phyloP scores from a whole-genome alignment of 2,888 invertebrate species.

The Campoletis raptor region DNA sequence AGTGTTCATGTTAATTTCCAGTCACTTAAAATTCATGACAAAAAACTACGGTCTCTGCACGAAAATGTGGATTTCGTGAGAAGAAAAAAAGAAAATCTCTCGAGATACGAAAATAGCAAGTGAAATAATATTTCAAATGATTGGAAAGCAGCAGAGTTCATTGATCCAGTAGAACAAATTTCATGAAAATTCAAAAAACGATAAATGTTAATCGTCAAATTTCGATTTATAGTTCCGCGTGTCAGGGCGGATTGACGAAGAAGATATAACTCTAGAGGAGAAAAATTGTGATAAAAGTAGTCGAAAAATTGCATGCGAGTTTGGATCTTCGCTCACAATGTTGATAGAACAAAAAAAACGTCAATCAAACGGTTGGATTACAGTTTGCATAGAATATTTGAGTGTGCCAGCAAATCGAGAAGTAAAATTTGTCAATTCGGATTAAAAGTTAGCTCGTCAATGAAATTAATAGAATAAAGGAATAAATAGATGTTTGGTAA shows the following conservation, averaged over 20 bases:
- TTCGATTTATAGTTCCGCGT: neutral
- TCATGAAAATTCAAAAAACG: neutral
- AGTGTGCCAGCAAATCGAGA: neutral
- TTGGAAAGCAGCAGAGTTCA: neutral
- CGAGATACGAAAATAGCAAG: neutral
- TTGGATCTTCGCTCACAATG: neutral
- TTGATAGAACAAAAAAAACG: neutral
- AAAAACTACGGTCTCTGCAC: neutral
- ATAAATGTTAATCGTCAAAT: neutral
- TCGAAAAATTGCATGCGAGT: neutral
- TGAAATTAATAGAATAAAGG: slow-evolving; percentile 49
- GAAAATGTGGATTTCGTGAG: neutral
- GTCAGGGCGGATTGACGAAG: neutral
- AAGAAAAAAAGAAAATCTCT: neutral
- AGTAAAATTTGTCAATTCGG: slow-evolving; percentile 29
- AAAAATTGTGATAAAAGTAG: neutral
- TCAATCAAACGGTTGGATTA: neutral
- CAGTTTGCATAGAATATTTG: neutral
- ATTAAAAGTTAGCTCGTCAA: slow-evolving; percentile 47
- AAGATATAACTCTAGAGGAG: neutral
- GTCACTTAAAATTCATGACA: no score
- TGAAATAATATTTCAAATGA: neutral
- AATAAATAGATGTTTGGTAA: slow-evolving; percentile 49
- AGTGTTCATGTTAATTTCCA: no score
- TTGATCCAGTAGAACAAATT: neutral